Conservation (phyloP, 2,113 vertebrate genomes). For the Siniperca chuatsi region DNA sequence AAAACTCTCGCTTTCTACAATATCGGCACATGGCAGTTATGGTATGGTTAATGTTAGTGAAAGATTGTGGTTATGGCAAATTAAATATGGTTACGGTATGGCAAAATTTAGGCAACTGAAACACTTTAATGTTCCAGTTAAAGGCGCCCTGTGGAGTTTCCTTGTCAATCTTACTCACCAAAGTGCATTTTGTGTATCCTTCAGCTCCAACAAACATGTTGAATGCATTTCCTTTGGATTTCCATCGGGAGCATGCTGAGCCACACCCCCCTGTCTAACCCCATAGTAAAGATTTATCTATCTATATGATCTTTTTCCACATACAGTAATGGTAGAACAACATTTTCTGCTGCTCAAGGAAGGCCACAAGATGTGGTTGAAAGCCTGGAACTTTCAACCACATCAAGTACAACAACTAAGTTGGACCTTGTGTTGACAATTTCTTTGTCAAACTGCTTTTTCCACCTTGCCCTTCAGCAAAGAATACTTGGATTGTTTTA, state of each 20-base stretch:
- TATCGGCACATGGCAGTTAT: neutral
- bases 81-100: neutral
- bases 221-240: too few species aligned
- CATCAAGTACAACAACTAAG: neutral
- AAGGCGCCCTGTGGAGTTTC: neutral
- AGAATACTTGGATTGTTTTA: conserved; percentile 19
- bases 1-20: neutral
- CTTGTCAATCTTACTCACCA: neutral
- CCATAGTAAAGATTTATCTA: neutral
- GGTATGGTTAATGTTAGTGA: neutral
- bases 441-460: neutral
- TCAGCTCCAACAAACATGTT: too few species aligned
- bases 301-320: neutral
- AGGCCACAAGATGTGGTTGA: neutral
- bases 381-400: neutral
- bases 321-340: neutral
- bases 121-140: neutral
- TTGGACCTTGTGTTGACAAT: neutral
- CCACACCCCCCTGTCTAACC: neutral
- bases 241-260: neutral
- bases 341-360: neutral
- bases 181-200: too few species aligned
- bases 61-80: neutral
- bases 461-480: conserved; percentile 23
- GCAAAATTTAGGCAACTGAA: neutral